phyloP scores from a whole-genome alignment of 1,140 invertebrate species.

The Macrostomum lignano region DNA sequence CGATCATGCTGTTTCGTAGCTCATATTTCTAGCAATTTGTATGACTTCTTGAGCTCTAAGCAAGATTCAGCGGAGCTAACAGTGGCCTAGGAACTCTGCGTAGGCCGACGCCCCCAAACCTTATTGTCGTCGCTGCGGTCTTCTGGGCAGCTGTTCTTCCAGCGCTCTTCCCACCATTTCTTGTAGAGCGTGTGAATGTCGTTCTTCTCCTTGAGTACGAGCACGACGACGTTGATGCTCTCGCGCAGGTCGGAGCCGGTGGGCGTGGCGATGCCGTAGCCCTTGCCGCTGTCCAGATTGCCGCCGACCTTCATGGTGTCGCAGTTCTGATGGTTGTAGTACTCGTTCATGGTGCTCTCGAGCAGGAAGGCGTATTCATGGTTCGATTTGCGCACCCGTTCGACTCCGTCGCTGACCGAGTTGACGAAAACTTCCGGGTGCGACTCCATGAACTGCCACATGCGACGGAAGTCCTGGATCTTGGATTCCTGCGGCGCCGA shows the following conservation, averaged over 20 bases:
- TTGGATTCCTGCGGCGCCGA: constrained; percentile 8
- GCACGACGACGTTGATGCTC: constrained; percentile 20
- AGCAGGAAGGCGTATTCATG: constrained; percentile 20
- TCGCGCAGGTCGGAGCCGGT: constrained; percentile 45
- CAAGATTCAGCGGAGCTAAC: no score
- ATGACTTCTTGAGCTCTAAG: no score
- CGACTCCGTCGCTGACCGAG: constrained; percentile 12
- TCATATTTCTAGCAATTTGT: no score
- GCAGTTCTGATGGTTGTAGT: constrained; percentile 34
- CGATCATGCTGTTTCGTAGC: no score
- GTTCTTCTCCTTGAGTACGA: constrained; percentile 21
- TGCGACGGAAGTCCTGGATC: constrained; percentile 30
- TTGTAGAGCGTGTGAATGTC: constrained; percentile 15
- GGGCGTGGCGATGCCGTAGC: constrained; percentile 68
- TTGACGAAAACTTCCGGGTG: constrained; percentile 27
- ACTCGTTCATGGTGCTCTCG: constrained; percentile 23
- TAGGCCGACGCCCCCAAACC: no score
- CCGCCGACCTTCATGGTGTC: constrained; percentile 64
- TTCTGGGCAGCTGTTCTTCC: no score
- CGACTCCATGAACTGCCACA: constrained; percentile 64
- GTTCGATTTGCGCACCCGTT: constrained; percentile 32
- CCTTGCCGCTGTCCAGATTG: constrained; percentile 55
- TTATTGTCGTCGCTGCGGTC: no score
- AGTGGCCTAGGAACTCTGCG: no score
- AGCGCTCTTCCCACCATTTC: constrained; percentile 26